These are phyloP conservation scores for Trypoxylon attenuatum DNA, from an alignment of 2,888 invertebrate genomes.

Conservation along the genomic window DNA sequence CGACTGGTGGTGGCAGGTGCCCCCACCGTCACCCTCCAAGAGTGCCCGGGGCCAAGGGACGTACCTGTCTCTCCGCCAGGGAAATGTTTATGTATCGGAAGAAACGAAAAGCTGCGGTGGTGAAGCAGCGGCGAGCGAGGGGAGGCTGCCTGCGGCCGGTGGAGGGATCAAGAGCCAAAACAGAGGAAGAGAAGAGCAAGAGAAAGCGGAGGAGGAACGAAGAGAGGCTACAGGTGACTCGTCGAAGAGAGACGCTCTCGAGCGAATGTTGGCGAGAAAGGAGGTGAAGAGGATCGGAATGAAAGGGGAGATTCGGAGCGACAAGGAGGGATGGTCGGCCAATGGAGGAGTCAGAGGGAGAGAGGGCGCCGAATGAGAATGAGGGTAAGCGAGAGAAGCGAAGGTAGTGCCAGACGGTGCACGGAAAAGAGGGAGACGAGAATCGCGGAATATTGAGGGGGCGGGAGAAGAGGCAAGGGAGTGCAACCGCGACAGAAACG, in stretches of 20 bases:
- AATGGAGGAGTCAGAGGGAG: neutral
- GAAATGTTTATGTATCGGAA: slow-evolving; percentile 64
- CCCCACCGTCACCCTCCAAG: slow-evolving; percentile 4
- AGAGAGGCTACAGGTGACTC: neutral
- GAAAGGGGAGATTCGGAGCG: neutral
- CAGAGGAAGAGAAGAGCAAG: neutral
- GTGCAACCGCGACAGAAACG: neutral
- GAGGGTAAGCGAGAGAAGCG: neutral
- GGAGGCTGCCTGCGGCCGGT: slow-evolving; percentile 17
- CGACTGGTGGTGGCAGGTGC: slow-evolving; percentile 31
- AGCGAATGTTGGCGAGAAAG: neutral
- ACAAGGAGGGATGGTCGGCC: neutral
- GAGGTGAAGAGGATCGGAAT: neutral
- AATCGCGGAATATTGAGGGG: too few species aligned
- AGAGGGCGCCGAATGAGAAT: neutral
- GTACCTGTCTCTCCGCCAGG: slow-evolving; percentile 42
- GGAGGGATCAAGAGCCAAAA: slow-evolving; percentile 9
- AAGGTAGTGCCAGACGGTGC: too few species aligned
- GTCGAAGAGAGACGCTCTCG: too few species aligned
- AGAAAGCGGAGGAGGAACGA: neutral
- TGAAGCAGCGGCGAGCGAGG: slow-evolving; percentile 32
- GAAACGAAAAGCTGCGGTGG: slow-evolving; percentile 51
- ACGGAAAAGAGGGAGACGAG: too few species aligned
- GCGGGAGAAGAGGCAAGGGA: neutral
- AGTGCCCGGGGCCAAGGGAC: slow-evolving; percentile 10